Evolutionary conservation across 1,140 invertebrate genomes (phyloP), one percentile per base, ranked within the genome.

Genomic region (Neocloeon triangulifer): DNA sequence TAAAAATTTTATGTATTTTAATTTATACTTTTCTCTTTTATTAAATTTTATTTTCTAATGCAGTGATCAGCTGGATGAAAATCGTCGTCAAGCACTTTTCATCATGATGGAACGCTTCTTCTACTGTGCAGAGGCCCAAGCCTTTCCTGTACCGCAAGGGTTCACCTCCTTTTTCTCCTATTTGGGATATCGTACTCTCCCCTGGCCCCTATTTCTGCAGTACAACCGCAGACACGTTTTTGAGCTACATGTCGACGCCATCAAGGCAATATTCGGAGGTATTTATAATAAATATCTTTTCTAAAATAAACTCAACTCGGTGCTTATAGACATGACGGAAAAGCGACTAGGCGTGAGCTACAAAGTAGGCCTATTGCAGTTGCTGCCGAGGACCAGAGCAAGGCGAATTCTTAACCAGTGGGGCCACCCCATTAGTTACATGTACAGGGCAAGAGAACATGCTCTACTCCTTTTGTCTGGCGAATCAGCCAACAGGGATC

Each of bases 141-240:
- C 77, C 7, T 84, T 74, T 52, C 79, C 80, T 1, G 52, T 80
- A 35, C 78, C 79, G 17, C 71, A 78, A 45, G 80, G 80, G 14
- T 84, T 82, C 43, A 71, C 72, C 8, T 81, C 79, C 8, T 85
- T 84, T 54, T 78, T 84, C 44, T 74, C 78, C 7, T 82, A 78
- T 48, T 58, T 85, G 25, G 79, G 76, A 2, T 81, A 80, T 47
- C 58, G 70, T 37, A 68, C 73, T 2, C 46, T 84, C 32, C 61
- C 64, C 27, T 79, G 73, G 49, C 56, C 69, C 26, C 69, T 69
- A 41, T 84, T 84, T 47, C 41, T 78, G 21, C 76, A 80, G 48
- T 79, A 81, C 46, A 67, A 80, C 21, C 67, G 74, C 39, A 58
- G 74, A 33, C 72, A 73, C 43, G 76, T 80, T 29, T 75, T 84